These are phyloP conservation scores for Pomatostomus ruficeps DNA, from an alignment of 2,113 vertebrate genomes.

Conservation along the genomic window DNA sequence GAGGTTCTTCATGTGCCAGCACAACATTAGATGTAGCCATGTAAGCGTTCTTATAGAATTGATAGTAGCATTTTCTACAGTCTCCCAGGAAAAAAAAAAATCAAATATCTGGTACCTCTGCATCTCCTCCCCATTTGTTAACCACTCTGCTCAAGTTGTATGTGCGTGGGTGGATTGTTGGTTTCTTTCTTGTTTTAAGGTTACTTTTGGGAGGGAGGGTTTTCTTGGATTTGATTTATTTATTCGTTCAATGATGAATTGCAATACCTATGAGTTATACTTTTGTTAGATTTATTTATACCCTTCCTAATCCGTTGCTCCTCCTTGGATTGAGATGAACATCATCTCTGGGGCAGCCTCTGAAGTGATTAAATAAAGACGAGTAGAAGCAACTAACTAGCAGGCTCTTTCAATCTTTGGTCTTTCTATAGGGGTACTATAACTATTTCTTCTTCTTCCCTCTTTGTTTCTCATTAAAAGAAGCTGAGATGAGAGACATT, in stretches of 20 bases:
- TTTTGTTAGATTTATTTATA: neutral
- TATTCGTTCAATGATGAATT: neutral
- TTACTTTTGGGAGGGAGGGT: neutral
- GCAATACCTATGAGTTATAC: neutral
- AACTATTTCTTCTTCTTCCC: neutral
- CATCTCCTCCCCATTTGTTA: accelerated
- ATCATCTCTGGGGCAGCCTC: neutral
- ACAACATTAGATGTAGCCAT: neutral
- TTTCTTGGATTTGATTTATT: neutral
- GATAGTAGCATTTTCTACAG: neutral
- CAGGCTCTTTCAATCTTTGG: neutral
- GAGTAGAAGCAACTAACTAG: neutral
- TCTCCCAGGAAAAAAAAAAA: neutral
- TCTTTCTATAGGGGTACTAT: neutral
- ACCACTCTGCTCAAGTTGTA: neutral
- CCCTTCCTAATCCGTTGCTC: neutral
- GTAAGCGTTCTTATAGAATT: neutral
- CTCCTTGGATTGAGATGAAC: neutral
- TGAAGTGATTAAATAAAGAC: neutral
- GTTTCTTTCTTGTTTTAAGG: neutral
- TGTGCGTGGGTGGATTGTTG: neutral
- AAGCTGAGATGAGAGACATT: neutral
- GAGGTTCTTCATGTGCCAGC: neutral
- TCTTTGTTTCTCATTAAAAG: neutral
- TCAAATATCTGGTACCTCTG: neutral